Conservation (phyloP, 2,888 invertebrate species). For the Gasteruption jaculator region DNA sequence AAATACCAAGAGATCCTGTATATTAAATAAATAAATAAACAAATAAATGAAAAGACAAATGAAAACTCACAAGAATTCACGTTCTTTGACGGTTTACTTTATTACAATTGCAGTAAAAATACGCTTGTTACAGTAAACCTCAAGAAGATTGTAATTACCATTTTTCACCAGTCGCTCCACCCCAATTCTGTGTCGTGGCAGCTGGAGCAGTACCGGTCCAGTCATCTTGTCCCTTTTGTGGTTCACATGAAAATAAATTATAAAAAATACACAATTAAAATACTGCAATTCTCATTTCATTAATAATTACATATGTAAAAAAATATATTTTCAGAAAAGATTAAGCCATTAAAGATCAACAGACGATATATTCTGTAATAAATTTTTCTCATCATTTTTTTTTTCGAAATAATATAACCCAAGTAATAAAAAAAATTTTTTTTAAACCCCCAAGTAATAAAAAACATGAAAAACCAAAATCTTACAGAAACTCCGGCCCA, state of each 20-base stretch:
- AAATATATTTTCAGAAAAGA: no score
- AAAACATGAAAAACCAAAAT: no score
- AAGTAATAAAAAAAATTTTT: no score
- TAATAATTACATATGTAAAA: no score
- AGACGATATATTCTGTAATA: no score
- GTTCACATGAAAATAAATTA: conserved; percentile 10
- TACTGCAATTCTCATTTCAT: no score
- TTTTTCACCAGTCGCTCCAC: conserved; percentile 56
- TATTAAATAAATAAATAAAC: not conserved
- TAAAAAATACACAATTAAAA: not conserved
- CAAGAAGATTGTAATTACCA: conserved; percentile 35
- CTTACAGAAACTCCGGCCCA: no score
- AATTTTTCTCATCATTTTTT: not conserved
- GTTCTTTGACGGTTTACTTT: conserved; percentile 23
- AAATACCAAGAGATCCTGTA: no score
- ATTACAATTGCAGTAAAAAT: conserved; percentile 34
- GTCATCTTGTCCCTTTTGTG: conserved; percentile 57
- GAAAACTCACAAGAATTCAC: not conserved
- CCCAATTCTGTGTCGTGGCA: conserved; percentile 57
- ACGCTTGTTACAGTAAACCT: conserved; percentile 19
- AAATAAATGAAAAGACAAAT: conserved; percentile 3
- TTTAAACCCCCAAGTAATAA: no score
- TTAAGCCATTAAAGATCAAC: no score
- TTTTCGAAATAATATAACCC: not conserved
- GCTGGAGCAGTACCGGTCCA: conserved; percentile 54